phyloP scores from a whole-genome alignment of 2,113 vertebrate genomes.

The Natator depressus region DNA sequence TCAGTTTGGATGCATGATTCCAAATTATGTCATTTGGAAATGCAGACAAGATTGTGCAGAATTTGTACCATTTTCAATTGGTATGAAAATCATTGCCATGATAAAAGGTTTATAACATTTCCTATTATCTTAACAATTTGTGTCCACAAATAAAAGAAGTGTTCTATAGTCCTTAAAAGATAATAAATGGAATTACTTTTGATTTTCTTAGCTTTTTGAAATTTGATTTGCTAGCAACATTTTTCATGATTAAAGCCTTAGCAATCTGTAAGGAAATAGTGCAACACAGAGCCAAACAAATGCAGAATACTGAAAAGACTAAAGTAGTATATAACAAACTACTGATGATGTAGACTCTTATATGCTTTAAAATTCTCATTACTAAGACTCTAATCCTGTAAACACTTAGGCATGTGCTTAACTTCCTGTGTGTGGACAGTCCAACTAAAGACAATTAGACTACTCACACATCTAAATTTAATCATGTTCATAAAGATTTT shows the following conservation, averaged over 20 bases:
- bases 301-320: not conserved
- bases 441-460: not conserved
- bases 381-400: not conserved
- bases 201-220: constrained; percentile 23
- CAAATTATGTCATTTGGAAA: not conserved
- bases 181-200: constrained; percentile 5
- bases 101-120: not conserved
- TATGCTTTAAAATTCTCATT: not conserved
- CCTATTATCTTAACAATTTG: not conserved
- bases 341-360: accelerated
- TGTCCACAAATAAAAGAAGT: not conserved
- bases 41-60: not conserved
- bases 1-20: not conserved
- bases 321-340: not conserved
- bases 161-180: constrained; percentile 1
- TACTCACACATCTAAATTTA: not conserved
- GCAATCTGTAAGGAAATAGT: not conserved
- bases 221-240: not conserved
- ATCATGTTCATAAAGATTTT: not conserved
- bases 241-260: constrained; percentile 17
- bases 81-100: not conserved
- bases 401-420: not conserved
- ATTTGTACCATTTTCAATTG: not conserved
- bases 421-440: not conserved
- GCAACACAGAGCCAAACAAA: not conserved